These are phyloP conservation scores for Smittia sp. DNA, from an alignment of 2,888 invertebrate genomes.

Conservation along the genomic window DNA sequence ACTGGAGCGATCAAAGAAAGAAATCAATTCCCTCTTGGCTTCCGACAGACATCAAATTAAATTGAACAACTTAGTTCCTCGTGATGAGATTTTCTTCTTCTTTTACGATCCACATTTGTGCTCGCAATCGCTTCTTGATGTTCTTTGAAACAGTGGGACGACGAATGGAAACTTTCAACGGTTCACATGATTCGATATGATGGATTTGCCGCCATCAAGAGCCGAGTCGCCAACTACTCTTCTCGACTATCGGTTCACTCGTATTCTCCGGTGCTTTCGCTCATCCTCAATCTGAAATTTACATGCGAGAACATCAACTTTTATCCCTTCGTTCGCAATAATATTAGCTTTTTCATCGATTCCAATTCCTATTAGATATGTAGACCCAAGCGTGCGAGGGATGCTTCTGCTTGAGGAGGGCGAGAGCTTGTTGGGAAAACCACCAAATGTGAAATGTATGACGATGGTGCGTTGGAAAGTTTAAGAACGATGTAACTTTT, in stretches of 20 bases:
- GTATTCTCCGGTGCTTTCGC: neutral
- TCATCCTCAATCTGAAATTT: conserved; percentile 4
- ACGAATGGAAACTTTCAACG: neutral
- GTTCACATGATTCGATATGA: neutral
- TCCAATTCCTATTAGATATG: neutral
- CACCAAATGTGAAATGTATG: neutral
- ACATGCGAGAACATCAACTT: conserved; percentile 1
- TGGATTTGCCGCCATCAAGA: conserved; percentile 4
- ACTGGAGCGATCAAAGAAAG: neutral
- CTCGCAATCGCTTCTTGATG: conserved; percentile 9
- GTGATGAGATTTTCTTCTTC: conserved; percentile 20
- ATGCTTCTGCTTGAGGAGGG: neutral
- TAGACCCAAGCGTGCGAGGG: neutral
- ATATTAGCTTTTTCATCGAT: conserved; percentile 12
- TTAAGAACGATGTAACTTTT: neutral
- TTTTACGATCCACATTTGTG: neutral
- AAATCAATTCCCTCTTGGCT: conserved; percentile 28
- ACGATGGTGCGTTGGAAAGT: neutral
- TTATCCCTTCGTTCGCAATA: conserved; percentile 13
- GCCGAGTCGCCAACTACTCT: neutral
- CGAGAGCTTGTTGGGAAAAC: neutral
- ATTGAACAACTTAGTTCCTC: neutral
- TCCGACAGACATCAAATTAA: conserved; percentile 21
- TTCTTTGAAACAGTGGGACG: neutral
- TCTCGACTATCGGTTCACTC: no score